phyloP scores from a whole-genome alignment of 1,140 invertebrate species.

The Himalopsyche phryganea region DNA sequence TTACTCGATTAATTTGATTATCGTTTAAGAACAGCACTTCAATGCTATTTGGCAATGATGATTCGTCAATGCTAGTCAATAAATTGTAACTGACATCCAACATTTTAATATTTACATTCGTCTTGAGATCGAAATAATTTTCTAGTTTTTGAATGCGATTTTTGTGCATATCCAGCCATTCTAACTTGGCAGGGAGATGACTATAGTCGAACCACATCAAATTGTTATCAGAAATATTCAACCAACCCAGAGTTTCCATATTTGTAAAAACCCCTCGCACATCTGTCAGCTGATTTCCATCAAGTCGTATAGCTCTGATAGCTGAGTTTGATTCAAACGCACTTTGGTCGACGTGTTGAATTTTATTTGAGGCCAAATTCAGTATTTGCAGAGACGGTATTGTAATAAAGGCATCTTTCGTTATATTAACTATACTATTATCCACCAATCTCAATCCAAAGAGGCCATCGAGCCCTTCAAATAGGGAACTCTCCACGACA shows the following conservation, averaged over 20 bases:
- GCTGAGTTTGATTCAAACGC: constrained; percentile 65
- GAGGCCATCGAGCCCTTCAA: constrained; percentile 62
- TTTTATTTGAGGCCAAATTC: constrained; percentile 67
- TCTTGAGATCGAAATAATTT: constrained; percentile 71
- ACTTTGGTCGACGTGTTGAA: constrained; percentile 63
- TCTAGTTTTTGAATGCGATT: constrained; percentile 66
- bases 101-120: constrained; percentile 72
- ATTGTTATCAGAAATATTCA: constrained; percentile 70
- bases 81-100: constrained; percentile 74
- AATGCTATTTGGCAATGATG: constrained; percentile 69
- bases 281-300: constrained; percentile 66
- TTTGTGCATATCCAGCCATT: constrained; percentile 70
- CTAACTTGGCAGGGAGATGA: constrained; percentile 62
- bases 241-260: constrained; percentile 64
- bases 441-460: constrained; percentile 64
- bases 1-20: constrained; percentile 69
- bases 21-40: constrained; percentile 73
- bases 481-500: constrained; percentile 57
- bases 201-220: constrained; percentile 68
- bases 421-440: constrained; percentile 66
- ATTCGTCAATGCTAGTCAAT: constrained; percentile 64
- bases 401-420: constrained; percentile 63
- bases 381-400: constrained; percentile 65
- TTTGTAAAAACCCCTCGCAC: constrained; percentile 67
- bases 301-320: constrained; percentile 64